phyloP scores from a whole-genome alignment of 2,888 invertebrate genomes.

The Neoscelio sp. region DNA sequence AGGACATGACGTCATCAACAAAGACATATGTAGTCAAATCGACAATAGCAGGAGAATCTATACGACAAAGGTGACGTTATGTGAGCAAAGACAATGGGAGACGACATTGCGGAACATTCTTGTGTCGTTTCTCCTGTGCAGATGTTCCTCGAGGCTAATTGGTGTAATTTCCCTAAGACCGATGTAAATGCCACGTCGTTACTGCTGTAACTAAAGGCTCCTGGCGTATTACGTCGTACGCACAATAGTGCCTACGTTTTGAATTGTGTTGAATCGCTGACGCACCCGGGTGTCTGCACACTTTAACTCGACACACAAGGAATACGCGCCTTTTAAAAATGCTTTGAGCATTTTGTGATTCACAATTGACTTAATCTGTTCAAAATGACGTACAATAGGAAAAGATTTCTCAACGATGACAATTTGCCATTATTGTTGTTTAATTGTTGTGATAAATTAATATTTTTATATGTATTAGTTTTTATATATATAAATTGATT shows the following conservation, averaged over 20 bases:
- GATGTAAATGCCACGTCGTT: conserved; percentile 76
- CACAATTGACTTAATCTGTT: conserved; percentile 54
- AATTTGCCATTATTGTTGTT: conserved; percentile 19
- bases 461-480: no score
- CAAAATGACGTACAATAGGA: conserved; percentile 39
- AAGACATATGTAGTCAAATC: conserved; percentile 42
- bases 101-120: conserved; percentile 72
- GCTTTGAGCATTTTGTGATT: conserved; percentile 26
- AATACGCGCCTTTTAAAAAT: conserved; percentile 40
- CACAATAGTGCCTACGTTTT: conserved; percentile 66
- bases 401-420: conserved; percentile 22
- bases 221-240: conserved; percentile 48
- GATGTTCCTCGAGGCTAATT: conserved; percentile 64
- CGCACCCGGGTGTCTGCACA: conserved; percentile 41
- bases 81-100: conserved; percentile 62
- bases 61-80: conserved; percentile 57
- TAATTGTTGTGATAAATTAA: conserved; percentile 10
- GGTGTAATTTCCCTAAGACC: conserved; percentile 70
- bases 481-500: no score
- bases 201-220: conserved; percentile 62
- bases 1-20: conserved; percentile 24
- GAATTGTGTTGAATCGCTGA: conserved; percentile 59
- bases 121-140: conserved; percentile 56
- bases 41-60: conserved; percentile 63
- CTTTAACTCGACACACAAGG: conserved; percentile 24